A percentile compares a stretch with the other conserved stretches of the same genome.
phyloP scores from a whole-genome alignment of 1,140 invertebrate genomes.

The Bombus sylvicola region DNA sequence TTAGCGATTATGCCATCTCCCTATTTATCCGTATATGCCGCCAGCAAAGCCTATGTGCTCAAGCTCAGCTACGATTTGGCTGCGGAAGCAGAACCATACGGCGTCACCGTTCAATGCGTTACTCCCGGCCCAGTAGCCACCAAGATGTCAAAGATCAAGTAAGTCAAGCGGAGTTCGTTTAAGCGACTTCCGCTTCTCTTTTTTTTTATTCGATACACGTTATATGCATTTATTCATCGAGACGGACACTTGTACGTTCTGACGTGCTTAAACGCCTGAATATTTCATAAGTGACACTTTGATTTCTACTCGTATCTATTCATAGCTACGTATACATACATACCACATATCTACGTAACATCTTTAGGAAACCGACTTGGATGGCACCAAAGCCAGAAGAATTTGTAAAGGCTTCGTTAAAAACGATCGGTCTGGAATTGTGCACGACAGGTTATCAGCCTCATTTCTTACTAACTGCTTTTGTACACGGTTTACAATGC shows the following conservation, averaged over 20 bases:
- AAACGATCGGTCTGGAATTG: slow-evolving; percentile 89
- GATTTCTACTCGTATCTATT: too few species aligned
- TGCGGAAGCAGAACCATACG: slow-evolving; percentile 89
- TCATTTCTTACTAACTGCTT: slow-evolving; percentile 86
- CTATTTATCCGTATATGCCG: slow-evolving; percentile 93
- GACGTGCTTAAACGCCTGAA: not conserved
- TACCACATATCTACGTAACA: not conserved
- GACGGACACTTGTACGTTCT: not conserved
- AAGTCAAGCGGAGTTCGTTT: slow-evolving; percentile 25
- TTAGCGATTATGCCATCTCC: slow-evolving; percentile 91
- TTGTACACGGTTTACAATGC: slow-evolving; percentile 82
- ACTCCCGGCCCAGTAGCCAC: slow-evolving; percentile 95
- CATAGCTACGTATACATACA: not conserved
- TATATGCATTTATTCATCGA: not conserved
- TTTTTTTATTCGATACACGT: not conserved
- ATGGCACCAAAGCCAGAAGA: slow-evolving; percentile 90
- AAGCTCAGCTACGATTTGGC: slow-evolving; percentile 92
- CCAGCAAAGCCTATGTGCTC: slow-evolving; percentile 94
- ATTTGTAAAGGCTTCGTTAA: slow-evolving; percentile 91
- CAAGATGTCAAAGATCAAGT: slow-evolving; percentile 94
- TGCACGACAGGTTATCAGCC: slow-evolving; percentile 91
- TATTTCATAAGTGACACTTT: too few species aligned
- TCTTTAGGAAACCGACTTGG: slow-evolving; percentile 86
- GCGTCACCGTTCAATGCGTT: slow-evolving; percentile 93
- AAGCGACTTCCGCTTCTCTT: not conserved